Evolutionary conservation across 2,113 vertebrate species (phyloP).

Genomic region (Paracanthobrama guichenoti): DNA sequence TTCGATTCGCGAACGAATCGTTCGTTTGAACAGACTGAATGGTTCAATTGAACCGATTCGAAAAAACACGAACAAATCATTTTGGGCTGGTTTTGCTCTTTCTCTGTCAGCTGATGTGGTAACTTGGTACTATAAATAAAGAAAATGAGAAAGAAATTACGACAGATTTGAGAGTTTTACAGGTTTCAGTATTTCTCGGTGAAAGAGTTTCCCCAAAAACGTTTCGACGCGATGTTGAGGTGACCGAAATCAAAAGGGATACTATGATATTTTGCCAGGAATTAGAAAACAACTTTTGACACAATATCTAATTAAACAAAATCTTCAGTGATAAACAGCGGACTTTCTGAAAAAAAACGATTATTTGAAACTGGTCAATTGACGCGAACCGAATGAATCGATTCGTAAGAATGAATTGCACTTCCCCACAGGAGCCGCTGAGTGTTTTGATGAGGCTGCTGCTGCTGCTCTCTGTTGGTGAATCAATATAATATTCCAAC

Average conservation of each 20-base stretch:
- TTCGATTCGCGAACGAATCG: neutral
- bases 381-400: neutral
- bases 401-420: neutral
- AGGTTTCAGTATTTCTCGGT: no score
- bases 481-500: neutral
- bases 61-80: no score
- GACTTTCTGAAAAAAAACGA: neutral
- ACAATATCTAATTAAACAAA: neutral
- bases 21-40: neutral
- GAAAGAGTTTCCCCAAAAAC: no score
- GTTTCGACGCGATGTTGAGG: no score
- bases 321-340: neutral
- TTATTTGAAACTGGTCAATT: neutral
- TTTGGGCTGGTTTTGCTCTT: neutral
- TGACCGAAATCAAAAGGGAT: no score
- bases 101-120: neutral
- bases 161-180: neutral
- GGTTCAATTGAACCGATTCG: neutral
- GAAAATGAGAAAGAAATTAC: neutral
- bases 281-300: neutral
- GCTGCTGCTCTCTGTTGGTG: conserved; percentile 48
- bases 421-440: neutral
- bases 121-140: neutral
- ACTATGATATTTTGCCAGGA: neutral
- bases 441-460: neutral